Evolutionary conservation across 1,140 invertebrate species (phyloP).

Genomic region (Drosophila chauvacae): DNA sequence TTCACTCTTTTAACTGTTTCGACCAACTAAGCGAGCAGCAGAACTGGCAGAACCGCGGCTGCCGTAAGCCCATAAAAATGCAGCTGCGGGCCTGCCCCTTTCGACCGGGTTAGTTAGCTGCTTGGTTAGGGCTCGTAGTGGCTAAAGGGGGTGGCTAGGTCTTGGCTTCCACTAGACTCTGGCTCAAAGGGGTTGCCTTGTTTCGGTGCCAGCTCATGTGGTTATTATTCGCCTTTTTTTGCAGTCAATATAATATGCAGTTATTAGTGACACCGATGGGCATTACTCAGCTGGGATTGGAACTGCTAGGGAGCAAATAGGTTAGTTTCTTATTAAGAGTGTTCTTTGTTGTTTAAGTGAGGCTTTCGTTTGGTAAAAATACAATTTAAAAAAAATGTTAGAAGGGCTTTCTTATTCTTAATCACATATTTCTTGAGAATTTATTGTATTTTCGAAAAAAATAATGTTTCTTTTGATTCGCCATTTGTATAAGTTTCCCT

Average conservation of each 20-base stretch:
- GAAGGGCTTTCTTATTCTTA: neutral
- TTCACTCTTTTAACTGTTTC: constrained; percentile 61
- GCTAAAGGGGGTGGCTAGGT: constrained; percentile 37
- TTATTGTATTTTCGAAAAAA: neutral
- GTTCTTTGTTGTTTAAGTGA: neutral
- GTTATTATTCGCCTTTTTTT: constrained; percentile 14
- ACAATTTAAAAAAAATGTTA: neutral
- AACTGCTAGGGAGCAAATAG: constrained; percentile 33
- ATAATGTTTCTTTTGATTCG: constrained; percentile 10
- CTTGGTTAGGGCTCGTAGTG: constrained; percentile 34
- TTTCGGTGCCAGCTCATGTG: constrained; percentile 50
- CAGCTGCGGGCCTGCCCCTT: constrained; percentile 42
- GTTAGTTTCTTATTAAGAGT: constrained; percentile 15
- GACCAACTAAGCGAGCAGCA: constrained; percentile 14
- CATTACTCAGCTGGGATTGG: constrained; percentile 35
- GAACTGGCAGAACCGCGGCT: constrained; percentile 23
- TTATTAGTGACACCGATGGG: constrained; percentile 73
- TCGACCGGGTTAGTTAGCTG: constrained; percentile 10
- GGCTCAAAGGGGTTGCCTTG: constrained; percentile 8
- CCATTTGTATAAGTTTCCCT: constrained; percentile 3
- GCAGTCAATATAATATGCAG: constrained; percentile 76
- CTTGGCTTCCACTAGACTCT: constrained; percentile 39
- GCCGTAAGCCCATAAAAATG: constrained; percentile 77
- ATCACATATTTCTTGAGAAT: neutral
- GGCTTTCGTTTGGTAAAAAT: neutral